A percentile compares a stretch with the other conserved stretches of the same genome.
Evolutionary conservation across 2,113 vertebrate genomes (phyloP).

Genomic region (Alethe castanea): DNA sequence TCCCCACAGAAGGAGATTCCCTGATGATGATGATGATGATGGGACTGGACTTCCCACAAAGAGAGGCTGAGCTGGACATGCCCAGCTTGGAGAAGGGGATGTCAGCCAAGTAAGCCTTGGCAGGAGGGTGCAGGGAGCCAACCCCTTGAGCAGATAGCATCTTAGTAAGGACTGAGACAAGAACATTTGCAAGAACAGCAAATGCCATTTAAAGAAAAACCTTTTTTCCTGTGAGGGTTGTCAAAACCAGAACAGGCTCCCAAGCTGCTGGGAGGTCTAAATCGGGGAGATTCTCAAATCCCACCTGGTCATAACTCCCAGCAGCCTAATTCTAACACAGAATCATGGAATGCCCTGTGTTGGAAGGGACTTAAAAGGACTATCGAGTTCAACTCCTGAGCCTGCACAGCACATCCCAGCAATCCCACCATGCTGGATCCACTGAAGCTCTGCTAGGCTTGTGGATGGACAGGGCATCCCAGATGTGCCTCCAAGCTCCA

Average conservation of each 20-base stretch:
- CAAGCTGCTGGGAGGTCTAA: not conserved
- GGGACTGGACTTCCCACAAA: not conserved
- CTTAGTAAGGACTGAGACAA: not conserved
- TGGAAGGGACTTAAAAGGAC: not conserved
- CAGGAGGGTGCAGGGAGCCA: not conserved
- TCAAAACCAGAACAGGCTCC: not conserved
- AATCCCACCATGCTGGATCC: not conserved
- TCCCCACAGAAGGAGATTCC: not conserved
- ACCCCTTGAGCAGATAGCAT: accelerated
- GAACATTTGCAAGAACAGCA: not conserved
- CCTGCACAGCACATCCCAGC: not conserved
- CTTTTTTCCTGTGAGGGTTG: not conserved
- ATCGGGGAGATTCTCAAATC: not conserved
- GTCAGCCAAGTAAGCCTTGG: not conserved
- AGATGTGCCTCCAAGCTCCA: not conserved
- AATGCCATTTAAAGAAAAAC: not conserved
- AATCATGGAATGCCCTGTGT: not conserved
- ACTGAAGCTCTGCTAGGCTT: not conserved
- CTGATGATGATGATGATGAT: not conserved
- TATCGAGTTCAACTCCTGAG: not conserved
- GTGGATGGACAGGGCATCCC: not conserved
- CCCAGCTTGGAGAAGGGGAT: not conserved
- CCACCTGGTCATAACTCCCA: not conserved
- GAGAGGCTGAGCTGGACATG: not conserved
- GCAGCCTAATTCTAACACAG: not conserved